A percentile compares a stretch with the other conserved stretches of the same genome.
Conservation (phyloP, 2,888 invertebrate genomes). For the Lamellibrachia satsuma region DNA sequence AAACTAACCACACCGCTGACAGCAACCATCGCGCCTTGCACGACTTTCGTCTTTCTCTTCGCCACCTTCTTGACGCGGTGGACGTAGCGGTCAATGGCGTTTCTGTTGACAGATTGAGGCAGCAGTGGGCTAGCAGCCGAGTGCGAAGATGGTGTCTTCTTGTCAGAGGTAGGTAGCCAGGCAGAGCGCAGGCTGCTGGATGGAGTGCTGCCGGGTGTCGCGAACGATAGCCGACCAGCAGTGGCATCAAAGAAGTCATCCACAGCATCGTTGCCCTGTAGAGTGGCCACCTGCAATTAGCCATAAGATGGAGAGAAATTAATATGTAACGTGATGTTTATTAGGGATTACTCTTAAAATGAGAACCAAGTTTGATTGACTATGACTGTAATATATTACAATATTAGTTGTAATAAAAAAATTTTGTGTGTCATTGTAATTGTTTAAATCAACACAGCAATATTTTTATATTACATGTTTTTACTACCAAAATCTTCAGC, state of each 20-base stretch:
- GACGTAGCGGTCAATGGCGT: neutral
- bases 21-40: neutral
- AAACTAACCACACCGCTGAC: neutral
- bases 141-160: neutral
- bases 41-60: neutral
- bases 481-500: too few species aligned
- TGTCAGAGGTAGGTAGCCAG: neutral
- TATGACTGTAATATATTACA: too few species aligned
- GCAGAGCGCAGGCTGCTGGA: neutral
- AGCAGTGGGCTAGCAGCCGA: neutral
- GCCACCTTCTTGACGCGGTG: neutral
- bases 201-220: neutral
- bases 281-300: neutral
- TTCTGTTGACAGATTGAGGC: neutral
- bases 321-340: neutral
- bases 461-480: too few species aligned
- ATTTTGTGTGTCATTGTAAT: too few species aligned
- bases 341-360: neutral
- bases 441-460: too few species aligned
- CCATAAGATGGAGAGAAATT: neutral
- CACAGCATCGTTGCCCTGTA: neutral
- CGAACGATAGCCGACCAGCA: neutral
- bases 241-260: constrained; percentile 1
- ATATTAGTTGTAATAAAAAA: too few species aligned
- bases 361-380: too few species aligned